Base-by-base conservation (phyloP, 2,113 vertebrate species). In the Pachypanchax playfairii region DNA sequence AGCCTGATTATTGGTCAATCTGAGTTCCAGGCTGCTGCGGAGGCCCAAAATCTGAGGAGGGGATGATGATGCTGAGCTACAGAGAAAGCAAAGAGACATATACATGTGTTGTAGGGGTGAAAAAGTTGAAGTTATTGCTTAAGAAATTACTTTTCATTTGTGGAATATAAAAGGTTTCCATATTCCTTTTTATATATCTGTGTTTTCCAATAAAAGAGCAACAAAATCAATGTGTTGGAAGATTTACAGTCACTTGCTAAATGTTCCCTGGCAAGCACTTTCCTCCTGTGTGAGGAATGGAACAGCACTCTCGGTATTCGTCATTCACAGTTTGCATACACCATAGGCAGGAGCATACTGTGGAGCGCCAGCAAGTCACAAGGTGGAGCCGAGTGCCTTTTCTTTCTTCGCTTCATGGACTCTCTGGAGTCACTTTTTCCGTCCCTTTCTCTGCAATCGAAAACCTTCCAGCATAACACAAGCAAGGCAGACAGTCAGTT, bases 1-100 rank as follows among this genome's bases (percentile, higher is more conserved):
- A 0, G 91, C 90, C 0, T 81, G 90, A 66, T 96, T 94, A 41
- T 59, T 85, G 41, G 93, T 90, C 94, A 98, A 91, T 66, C 82
- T 88, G 75, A 99, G 89, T 38, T 94, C 93, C 66, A 99, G 87
- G 75, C 87, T 93, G 83, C 95, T 97, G 75, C 94, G 90, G 75
- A 96, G 79, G 22, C 90, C 88, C 17, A 99, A 82, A 6, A 71
- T 85, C 85, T 85, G 82, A 78, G 11, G 77, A 13, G 12, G 50
- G 18, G 73, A 12, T 10, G 68, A 64, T n/a, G 58, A 7, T 39
- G 68, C 6, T 0, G 44, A 75, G 65, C 90, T 90, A 80, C 57
- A 63, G 62, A 71, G 38, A 74, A 50, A 81, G 20, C 39, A 66
- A 24, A 72, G 12, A 71, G n/a, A 56, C 24, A 65, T n/a, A 53